A percentile compares a stretch with the other conserved stretches of the same genome.
These are phyloP conservation scores for Metaphire vulgaris DNA, from an alignment of 1,140 invertebrate genomes.

Conservation along the genomic window DNA sequence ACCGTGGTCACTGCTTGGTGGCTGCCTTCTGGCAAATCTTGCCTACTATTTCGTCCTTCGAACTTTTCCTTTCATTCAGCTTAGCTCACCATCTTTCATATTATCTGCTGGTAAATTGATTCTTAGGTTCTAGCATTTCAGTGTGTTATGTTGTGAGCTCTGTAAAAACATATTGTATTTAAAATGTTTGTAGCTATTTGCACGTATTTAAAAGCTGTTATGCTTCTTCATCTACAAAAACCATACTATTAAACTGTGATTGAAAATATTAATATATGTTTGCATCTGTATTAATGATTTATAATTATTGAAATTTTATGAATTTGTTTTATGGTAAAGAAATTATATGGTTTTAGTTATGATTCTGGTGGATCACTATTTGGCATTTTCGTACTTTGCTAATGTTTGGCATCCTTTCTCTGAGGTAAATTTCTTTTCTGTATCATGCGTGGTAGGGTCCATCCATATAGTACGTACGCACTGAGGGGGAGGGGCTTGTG, in stretches of 20 bases:
- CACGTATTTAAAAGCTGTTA: neutral
- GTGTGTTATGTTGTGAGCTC: neutral
- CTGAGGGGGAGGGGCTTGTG: too few species aligned
- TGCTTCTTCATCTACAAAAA: too few species aligned
- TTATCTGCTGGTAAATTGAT: constrained; percentile 55
- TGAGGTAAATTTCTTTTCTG: constrained; percentile 74
- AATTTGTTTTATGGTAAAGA: neutral
- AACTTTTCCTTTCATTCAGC: constrained; percentile 70
- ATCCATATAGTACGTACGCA: too few species aligned
- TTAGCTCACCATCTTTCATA: constrained; percentile 67
- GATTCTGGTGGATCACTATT: constrained; percentile 70
- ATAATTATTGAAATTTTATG: neutral
- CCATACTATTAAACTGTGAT: too few species aligned
- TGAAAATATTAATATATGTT: too few species aligned
- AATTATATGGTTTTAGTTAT: constrained; percentile 53
- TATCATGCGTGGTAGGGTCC: too few species aligned
- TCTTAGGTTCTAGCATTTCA: neutral
- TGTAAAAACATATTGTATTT: neutral
- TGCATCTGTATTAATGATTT: too few species aligned
- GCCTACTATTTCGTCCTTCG: constrained; percentile 65
- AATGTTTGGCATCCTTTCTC: constrained; percentile 66
- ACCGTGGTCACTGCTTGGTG: constrained; percentile 61
- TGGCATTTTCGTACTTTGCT: constrained; percentile 73
- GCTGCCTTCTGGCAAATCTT: constrained; percentile 64
- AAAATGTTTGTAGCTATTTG: neutral